Base-by-base conservation (phyloP, 2,888 invertebrate genomes). In the Sarcophaga variegata region DNA sequence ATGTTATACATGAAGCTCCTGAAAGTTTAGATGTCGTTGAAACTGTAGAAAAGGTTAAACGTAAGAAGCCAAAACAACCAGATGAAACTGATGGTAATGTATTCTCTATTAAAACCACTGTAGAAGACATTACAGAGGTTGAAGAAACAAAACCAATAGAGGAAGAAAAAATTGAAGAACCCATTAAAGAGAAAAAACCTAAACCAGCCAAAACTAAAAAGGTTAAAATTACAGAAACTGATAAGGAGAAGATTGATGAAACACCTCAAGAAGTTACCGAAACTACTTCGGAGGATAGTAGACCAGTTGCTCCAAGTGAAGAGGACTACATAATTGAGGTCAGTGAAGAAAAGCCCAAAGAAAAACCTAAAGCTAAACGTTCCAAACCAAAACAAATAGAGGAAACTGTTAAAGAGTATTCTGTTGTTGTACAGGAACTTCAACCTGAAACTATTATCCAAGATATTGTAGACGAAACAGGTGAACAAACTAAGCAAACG, bases 241-340 rank as follows among this genome's bases (percentile, higher is more conserved):
- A 95, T 89, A 92, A 95, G 79, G 95, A 95, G 91, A 94, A 95
- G 89, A 94, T 88, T 66, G 66, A 86, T 1, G 74, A 88, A 8
- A 89, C 87, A 74, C 71, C 82, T 20, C 88, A 89, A 66, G 87
- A 89, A 76, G 76, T 89, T n/a, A 86, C 83, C 37, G 69, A 89
- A 47, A 66, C 67, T 11, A 77, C 76, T 54, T 20, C 70, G 14
- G 78, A 82, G 45, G 78, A 88, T n/a, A 63, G 77, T 47, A 71
- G 45, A n/a, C 1, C 25, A 1, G 63, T 69, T 59, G 20, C 62
- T 37, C 69, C 80, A 27, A n/a, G 25, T 3, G 63, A 64, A 37
- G 82, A 87, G 17, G 75, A 81, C 20, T 83, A 76, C 66, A 74
- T n/a, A 47, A 66, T 89, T 20, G 80, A 64, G 10, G 17, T 88